A percentile compares a stretch with the other conserved stretches of the same genome.
These are phyloP conservation scores for Bimastos eiseni DNA, from an alignment of 2,888 invertebrate genomes.

Conservation along the genomic window DNA sequence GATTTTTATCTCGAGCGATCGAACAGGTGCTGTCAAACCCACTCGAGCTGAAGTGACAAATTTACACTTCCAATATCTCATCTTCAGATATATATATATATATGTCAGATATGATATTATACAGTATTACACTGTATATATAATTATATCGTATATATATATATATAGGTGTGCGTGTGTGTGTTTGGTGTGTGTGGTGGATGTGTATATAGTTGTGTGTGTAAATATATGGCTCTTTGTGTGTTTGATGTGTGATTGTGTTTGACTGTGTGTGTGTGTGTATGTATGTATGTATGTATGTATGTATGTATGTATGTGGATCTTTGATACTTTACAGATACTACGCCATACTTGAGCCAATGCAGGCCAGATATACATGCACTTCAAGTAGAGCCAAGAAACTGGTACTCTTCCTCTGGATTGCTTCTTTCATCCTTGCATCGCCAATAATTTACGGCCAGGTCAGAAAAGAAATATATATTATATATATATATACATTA, in stretches of 20 bases:
- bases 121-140: no score
- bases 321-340: constrained; percentile 65
- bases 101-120: no score
- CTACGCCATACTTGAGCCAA: constrained; percentile 74
- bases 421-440: constrained; percentile 68
- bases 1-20: not conserved
- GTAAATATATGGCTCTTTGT: no score
- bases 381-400: constrained; percentile 71
- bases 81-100: not conserved
- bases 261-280: not conserved
- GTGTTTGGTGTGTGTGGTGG: no score
- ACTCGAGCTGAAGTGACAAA: not conserved
- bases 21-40: not conserved
- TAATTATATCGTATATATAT: no score
- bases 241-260: no score
- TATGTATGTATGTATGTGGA: not conserved
- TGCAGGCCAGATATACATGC: constrained; percentile 72
- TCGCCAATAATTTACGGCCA: constrained; percentile 70
- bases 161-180: no score
- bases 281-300: not conserved
- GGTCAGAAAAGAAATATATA: constrained; percentile 61
- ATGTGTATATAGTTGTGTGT: no score
- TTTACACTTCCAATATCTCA: not conserved
- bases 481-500: not conserved
- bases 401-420: constrained; percentile 70